Evolutionary conservation across 2,113 vertebrate species (phyloP).

Genomic region (Orientallactaga bullata): DNA sequence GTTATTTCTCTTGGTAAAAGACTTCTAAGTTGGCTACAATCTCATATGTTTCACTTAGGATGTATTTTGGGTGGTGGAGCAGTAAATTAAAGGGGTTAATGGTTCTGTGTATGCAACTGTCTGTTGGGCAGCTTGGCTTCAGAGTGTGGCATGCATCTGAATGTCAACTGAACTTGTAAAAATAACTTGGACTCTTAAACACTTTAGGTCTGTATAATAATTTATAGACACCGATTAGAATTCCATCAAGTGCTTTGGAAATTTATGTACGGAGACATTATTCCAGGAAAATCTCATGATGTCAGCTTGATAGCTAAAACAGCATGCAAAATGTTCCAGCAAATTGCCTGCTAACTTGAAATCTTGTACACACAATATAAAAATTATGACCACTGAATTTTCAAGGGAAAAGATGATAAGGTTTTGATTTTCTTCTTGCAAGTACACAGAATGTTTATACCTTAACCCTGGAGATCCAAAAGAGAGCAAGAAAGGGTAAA

Average conservation of each 20-base stretch:
- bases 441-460: not conserved
- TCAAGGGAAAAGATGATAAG: constrained; percentile 21
- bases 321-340: constrained; percentile 60
- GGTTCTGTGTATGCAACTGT: not conserved
- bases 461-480: not conserved
- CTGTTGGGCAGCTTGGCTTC: not conserved
- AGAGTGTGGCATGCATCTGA: constrained; percentile 45
- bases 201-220: constrained; percentile 75
- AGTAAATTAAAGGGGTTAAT: constrained; percentile 54
- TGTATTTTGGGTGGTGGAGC: not conserved
- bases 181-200: constrained; percentile 78
- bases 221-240: constrained; percentile 81
- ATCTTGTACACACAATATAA: constrained; percentile 61
- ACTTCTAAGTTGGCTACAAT: constrained; percentile 36
- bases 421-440: constrained; percentile 14
- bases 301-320: constrained; percentile 79
- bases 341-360: constrained; percentile 70
- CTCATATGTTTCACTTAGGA: not conserved
- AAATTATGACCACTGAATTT: constrained; percentile 53
- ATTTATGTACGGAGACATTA: constrained; percentile 71
- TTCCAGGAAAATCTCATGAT: constrained; percentile 82
- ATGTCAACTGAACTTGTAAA: constrained; percentile 75
- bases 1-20: constrained; percentile 40
- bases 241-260: constrained; percentile 74
- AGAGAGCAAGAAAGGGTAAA: not conserved